Conservation (phyloP, 2,797 vertebrate genomes). For the Peromyscus aztecus region DNA sequence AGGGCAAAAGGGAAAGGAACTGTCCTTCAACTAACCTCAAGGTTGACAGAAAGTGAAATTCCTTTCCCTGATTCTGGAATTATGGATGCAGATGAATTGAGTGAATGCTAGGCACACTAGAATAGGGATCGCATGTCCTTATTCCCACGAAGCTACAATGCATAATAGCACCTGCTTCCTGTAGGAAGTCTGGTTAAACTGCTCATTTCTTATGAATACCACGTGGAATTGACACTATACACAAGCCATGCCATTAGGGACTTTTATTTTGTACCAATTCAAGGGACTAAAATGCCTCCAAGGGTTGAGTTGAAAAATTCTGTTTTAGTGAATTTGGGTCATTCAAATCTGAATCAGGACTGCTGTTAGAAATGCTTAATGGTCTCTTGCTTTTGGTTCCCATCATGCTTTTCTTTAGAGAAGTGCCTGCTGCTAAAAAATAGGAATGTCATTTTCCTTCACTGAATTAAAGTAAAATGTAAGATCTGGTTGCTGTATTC, state of each 20-base stretch:
- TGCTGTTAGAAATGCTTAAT: not conserved
- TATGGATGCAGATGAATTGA: not conserved
- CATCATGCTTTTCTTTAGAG: slow-evolving; percentile 43
- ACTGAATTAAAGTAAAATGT: slow-evolving; percentile 9
- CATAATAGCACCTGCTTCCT: not conserved
- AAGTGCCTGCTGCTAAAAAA: not conserved
- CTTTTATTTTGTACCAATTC: slow-evolving; percentile 40
- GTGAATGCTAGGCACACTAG: not conserved
- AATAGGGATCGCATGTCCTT: not conserved
- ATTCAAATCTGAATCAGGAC: slow-evolving; percentile 16
- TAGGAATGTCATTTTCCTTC: slow-evolving; percentile 45
- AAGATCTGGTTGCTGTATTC: slow-evolving; percentile 4
- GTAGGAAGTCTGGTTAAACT: not conserved
- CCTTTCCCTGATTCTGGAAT: not conserved
- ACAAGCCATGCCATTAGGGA: not conserved
- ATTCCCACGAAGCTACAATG: not conserved
- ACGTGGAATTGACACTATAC: not conserved
- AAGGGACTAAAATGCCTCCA: slow-evolving; percentile 13
- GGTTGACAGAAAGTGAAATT: not conserved
- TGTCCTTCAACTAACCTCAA: not conserved
- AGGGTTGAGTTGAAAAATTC: slow-evolving; percentile 32
- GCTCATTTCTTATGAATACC: not conserved
- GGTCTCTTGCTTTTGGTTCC: slow-evolving; percentile 35
- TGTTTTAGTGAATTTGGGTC: slow-evolving; percentile 34
- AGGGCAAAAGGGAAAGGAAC: not conserved